Conservation (phyloP, 2,888 invertebrate genomes). For the Dryobota labecula region DNA sequence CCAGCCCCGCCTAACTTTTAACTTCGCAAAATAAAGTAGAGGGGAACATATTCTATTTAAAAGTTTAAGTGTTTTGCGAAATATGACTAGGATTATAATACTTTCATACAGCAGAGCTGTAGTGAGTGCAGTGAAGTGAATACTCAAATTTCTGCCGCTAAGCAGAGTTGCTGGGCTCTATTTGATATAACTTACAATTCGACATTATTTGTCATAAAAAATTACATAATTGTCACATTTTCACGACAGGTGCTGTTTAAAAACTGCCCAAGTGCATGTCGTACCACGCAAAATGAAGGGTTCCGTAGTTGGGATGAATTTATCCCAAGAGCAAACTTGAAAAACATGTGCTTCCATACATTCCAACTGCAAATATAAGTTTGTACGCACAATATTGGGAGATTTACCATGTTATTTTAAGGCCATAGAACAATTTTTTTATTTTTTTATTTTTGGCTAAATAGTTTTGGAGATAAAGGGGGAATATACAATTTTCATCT, state of each 20-base stretch:
- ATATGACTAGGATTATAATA: constrained; percentile 43
- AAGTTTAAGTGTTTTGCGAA: constrained; percentile 48
- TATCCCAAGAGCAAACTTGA: too few species aligned
- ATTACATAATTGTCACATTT: not conserved
- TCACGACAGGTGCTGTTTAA: not conserved
- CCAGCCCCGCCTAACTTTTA: constrained; percentile 27
- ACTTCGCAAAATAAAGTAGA: constrained; percentile 34
- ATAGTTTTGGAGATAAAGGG: too few species aligned
- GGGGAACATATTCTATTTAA: constrained; percentile 27
- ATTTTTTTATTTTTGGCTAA: too few species aligned
- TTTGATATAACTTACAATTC: not conserved
- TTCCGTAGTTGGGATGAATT: too few species aligned
- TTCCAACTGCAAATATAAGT: too few species aligned
- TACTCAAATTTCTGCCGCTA: not conserved
- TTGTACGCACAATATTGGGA: too few species aligned
- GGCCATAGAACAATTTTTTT: too few species aligned
- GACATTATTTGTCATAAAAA: not conserved
- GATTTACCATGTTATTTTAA: too few species aligned
- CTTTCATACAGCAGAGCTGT: not conserved
- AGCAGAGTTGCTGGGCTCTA: not conserved
- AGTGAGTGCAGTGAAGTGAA: not conserved
- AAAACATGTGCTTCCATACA: too few species aligned
- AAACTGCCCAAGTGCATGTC: too few species aligned
- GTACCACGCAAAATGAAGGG: too few species aligned
- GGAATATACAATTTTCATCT: too few species aligned